Conservation (phyloP, 2,888 invertebrate species). For the Glaucopsyche alexis region DNA sequence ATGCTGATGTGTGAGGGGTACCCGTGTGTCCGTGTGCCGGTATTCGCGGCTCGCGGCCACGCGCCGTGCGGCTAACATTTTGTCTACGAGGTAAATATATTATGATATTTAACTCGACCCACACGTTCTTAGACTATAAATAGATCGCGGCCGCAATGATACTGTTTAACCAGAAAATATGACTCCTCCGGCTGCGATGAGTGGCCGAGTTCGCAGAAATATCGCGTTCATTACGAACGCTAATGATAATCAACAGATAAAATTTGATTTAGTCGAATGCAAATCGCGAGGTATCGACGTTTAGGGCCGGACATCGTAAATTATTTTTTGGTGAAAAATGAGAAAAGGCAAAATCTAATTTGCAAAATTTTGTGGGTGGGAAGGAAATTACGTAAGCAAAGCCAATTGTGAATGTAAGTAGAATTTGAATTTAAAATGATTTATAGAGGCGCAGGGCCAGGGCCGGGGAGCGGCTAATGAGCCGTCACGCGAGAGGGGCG, state of each 20-base stretch:
- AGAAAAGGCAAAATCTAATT: constrained; percentile 72
- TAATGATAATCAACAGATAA: constrained; percentile 6
- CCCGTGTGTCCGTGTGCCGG: constrained; percentile 46
- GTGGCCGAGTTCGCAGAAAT: neutral
- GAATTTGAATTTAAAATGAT: constrained; percentile 80
- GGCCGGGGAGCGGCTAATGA: constrained; percentile 72
- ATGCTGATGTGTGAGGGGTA: neutral
- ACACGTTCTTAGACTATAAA: neutral
- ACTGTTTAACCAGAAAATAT: constrained; percentile 18
- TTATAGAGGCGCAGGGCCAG: constrained; percentile 67
- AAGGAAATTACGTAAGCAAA: constrained; percentile 75
- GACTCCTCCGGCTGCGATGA: neutral
- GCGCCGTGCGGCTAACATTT: constrained; percentile 48
- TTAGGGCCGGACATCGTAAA: constrained; percentile 59
- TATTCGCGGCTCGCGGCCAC: constrained; percentile 61
- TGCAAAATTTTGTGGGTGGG: constrained; percentile 70
- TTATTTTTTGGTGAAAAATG: constrained; percentile 59
- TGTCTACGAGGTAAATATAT: constrained; percentile 40
- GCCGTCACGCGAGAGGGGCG: constrained; percentile 77
- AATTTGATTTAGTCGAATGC: neutral
- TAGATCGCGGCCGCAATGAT: neutral
- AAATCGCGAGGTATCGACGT: constrained; percentile 41
- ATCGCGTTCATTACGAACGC: neutral
- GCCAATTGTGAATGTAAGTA: constrained; percentile 77
- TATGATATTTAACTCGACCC: constrained; percentile 33